Conservation (phyloP, 2,113 vertebrate genomes). For the Megaceryle maxima region DNA sequence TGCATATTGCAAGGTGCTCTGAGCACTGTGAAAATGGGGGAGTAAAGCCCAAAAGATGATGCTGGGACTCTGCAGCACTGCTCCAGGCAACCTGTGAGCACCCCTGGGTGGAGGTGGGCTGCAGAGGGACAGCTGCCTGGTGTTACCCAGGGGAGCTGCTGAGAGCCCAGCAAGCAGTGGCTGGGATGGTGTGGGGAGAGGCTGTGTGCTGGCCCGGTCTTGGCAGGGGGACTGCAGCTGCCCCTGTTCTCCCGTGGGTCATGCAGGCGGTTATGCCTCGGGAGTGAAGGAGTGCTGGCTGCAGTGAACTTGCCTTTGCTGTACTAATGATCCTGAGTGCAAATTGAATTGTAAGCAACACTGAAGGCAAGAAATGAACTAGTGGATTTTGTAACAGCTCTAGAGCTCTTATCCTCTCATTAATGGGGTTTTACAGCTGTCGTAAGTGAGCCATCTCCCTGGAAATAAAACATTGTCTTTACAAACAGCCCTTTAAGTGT, state of each 20-base stretch:
- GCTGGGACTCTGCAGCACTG: not conserved
- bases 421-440: constrained; percentile 3
- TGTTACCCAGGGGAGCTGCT: not conserved
- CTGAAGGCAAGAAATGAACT: not conserved
- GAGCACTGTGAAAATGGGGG: not conserved
- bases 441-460: not conserved
- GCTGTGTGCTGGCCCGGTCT: not conserved
- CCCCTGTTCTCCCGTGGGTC: not conserved
- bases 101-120: not conserved
- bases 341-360: not conserved
- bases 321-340: not conserved
- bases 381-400: not conserved
- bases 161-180: not conserved
- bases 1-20: not conserved
- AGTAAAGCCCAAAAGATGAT: not conserved
- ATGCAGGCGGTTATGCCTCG: fast-evolving
- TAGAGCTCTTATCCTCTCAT: not conserved
- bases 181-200: not conserved
- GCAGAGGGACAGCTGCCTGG: not conserved
- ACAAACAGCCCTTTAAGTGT: not conserved
- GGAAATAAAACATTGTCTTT: constrained; percentile 11
- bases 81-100: too few species aligned
- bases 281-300: not conserved
- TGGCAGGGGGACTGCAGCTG: not conserved
- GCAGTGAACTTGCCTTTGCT: not conserved